Percentiles rank a stretch among this genome's conserved stretches.
Conservation (phyloP, 2,888 invertebrate genomes). For the Aporophyla nigra region DNA sequence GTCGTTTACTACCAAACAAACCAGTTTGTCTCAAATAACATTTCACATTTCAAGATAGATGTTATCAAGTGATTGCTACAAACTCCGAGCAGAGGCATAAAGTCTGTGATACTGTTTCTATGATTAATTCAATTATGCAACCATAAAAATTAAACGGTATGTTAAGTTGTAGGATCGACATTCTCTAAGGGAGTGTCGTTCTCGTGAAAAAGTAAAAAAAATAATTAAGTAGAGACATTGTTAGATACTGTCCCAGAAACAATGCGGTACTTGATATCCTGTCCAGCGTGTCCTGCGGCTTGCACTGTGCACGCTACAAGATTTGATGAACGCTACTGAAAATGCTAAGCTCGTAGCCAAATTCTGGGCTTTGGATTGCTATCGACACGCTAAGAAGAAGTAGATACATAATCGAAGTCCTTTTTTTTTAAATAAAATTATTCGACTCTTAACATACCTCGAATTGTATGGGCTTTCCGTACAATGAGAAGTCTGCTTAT, state of each 20-base stretch:
- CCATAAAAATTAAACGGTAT: conserved; percentile 3
- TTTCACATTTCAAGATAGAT: conserved; percentile 52
- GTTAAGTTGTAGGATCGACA: background rate
- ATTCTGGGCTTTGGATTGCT: too few relatives aligned
- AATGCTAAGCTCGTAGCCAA: too few relatives aligned
- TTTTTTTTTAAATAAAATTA: background rate
- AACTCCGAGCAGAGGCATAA: conserved; percentile 11
- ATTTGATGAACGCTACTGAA: too few relatives aligned
- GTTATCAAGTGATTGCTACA: conserved; percentile 51
- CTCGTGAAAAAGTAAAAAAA: background rate
- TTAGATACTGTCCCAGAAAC: too few relatives aligned
- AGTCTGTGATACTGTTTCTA: conserved; percentile 7
- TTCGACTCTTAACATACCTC: too few relatives aligned
- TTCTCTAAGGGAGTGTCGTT: background rate
- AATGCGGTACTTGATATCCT: too few relatives aligned
- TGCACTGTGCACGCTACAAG: too few relatives aligned
- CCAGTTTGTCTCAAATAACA: conserved; percentile 54
- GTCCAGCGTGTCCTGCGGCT: too few relatives aligned
- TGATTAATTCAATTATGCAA: conserved; percentile 35
- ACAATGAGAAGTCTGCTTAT: too few relatives aligned
- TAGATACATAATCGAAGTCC: background rate
- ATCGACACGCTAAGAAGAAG: too few relatives aligned
- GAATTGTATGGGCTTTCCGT: too few relatives aligned
- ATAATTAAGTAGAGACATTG: too few relatives aligned
- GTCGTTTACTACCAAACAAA: conserved; percentile 48